Evolutionary conservation across 2,797 vertebrate species (phyloP).

Genomic region (Spinibarbus caldwelli): DNA sequence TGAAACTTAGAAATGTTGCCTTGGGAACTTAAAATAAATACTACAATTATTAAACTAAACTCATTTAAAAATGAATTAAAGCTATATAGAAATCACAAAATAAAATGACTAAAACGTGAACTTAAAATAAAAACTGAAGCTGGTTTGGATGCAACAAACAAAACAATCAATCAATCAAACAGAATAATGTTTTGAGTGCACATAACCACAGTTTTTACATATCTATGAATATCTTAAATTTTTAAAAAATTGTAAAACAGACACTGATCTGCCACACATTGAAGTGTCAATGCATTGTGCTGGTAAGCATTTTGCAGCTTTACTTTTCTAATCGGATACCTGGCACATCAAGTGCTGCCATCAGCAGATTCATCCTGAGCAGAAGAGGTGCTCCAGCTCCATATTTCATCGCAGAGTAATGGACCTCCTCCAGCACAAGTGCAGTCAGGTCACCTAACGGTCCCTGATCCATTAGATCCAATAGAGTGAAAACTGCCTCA

Average conservation of each 20-base stretch:
- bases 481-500: conserved; percentile 25
- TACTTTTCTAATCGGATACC: conserved; percentile 21
- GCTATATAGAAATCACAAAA: background rate
- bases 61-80: too few relatives aligned
- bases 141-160: background rate
- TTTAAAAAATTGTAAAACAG: background rate
- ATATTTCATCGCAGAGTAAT: conserved; percentile 21
- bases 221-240: too few relatives aligned
- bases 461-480: conserved; percentile 35
- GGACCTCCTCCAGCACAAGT: conserved; percentile 2
- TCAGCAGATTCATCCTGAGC: conserved; percentile 29
- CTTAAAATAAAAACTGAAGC: background rate
- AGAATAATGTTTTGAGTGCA: too few relatives aligned
- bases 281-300: background rate
- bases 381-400: conserved; percentile 22
- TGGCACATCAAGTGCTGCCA: conserved; percentile 36
- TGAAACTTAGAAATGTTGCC: background rate
- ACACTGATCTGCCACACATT: background rate
- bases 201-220: too few relatives aligned
- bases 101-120: too few relatives aligned
- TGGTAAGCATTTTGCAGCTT: conserved; percentile 20
- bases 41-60: too few relatives aligned
- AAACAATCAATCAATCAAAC: background rate
- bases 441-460: conserved; percentile 28
- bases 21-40: background rate